Conservation (phyloP, 2,888 invertebrate genomes). For the Cataglyphis livida region DNA sequence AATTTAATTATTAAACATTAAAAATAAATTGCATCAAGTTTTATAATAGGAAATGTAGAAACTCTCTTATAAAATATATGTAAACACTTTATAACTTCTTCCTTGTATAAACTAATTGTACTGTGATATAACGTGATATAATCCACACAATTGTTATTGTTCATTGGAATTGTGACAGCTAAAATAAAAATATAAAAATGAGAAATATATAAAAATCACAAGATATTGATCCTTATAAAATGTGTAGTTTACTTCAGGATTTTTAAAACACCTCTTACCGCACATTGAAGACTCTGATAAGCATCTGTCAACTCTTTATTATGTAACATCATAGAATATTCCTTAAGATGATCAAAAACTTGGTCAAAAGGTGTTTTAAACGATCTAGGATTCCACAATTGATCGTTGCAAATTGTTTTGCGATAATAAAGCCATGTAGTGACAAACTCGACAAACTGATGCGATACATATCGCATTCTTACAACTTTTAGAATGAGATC, state of each 20-base stretch:
- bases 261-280: constrained; percentile 47
- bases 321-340: constrained; percentile 33
- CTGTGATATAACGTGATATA: constrained; percentile 43
- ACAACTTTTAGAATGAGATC: constrained; percentile 53
- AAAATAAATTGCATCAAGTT: not conserved
- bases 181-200: constrained; percentile 43
- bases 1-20: constrained; percentile 4
- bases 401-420: constrained; percentile 39
- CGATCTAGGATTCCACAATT: constrained; percentile 52
- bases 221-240: not conserved
- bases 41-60: not conserved
- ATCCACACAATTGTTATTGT: constrained; percentile 32
- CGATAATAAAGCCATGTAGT: constrained; percentile 67
- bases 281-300: constrained; percentile 47
- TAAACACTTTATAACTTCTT: constrained; percentile 23
- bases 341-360: constrained; percentile 46
- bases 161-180: constrained; percentile 46
- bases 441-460: constrained; percentile 65
- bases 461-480: constrained; percentile 14
- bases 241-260: not conserved
- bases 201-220: not conserved
- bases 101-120: constrained; percentile 14
- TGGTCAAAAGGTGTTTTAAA: constrained; percentile 63
- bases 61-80: not conserved
- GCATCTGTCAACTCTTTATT: constrained; percentile 17